A percentile compares a stretch with the other conserved stretches of the same genome.
Evolutionary conservation across 1,140 invertebrate species (phyloP).

Genomic region (Cydia fagiglandana): DNA sequence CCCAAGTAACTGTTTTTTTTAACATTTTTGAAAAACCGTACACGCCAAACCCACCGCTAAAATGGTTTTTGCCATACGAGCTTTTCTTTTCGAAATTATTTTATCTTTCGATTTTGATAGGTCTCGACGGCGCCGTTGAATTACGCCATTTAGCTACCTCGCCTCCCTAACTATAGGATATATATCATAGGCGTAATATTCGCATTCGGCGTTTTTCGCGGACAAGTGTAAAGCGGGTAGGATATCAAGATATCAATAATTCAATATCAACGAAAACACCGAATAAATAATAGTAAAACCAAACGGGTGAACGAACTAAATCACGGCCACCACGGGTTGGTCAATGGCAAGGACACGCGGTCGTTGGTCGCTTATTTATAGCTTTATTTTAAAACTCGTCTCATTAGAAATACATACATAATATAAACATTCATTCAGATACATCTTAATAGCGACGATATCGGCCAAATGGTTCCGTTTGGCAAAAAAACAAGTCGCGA

Average conservation of each 20-base stretch:
- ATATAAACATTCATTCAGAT: neutral
- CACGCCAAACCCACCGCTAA: too few species aligned
- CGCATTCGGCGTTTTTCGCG: neutral
- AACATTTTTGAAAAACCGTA: too few species aligned
- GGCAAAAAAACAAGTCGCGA: neutral
- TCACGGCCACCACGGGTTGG: neutral
- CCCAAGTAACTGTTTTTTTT: too few species aligned
- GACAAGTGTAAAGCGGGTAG: neutral
- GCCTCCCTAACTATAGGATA: too few species aligned
- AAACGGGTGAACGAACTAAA: neutral
- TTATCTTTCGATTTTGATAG: too few species aligned
- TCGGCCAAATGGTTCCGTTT: neutral
- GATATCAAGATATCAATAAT: neutral
- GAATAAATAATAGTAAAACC: too few species aligned
- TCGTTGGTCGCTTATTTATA: slow-evolving; percentile 8
- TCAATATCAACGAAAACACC: neutral
- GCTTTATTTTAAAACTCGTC: slow-evolving; percentile 9
- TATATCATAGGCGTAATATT: too few species aligned
- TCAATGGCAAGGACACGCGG: slow-evolving; percentile 28
- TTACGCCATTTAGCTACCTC: too few species aligned
- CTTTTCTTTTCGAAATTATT: too few species aligned
- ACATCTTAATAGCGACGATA: neutral
- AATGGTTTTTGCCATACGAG: too few species aligned
- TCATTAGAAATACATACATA: slow-evolving; percentile 13
- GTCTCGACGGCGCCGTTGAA: too few species aligned